These are phyloP conservation scores for Canis aureus DNA, from an alignment of 2,113 vertebrate species.

Conservation along the genomic window DNA sequence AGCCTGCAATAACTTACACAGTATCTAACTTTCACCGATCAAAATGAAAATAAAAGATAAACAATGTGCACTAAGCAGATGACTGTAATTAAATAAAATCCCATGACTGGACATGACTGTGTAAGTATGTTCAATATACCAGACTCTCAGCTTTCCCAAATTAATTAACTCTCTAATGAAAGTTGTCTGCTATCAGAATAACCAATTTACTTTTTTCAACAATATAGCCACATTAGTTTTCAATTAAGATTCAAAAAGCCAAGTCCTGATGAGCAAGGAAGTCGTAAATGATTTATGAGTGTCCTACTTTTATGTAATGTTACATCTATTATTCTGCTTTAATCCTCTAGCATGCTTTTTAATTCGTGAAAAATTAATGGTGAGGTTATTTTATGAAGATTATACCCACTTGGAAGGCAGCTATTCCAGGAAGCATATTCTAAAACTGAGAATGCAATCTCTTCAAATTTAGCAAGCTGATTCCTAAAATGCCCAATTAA, in stretches of 20 bases:
- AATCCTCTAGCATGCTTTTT: conserved; percentile 80
- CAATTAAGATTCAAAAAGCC: conserved; percentile 86
- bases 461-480: conserved; percentile 70
- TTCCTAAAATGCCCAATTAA: conserved; percentile 73
- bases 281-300: conserved; percentile 85
- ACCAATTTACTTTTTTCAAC: conserved; percentile 84
- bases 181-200: conserved; percentile 84
- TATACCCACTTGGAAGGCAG: conserved; percentile 76
- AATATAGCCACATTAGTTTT: conserved; percentile 80
- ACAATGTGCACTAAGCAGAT: conserved; percentile 65
- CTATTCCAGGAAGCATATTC: conserved; percentile 79
- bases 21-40: conserved; percentile 22
- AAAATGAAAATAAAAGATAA: conserved; percentile 74
- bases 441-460: conserved; percentile 74
- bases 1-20: conserved; percentile 34
- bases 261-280: conserved; percentile 80
- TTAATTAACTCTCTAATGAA: conserved; percentile 87
- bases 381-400: conserved; percentile 81
- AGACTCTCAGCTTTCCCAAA: conserved; percentile 77
- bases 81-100: conserved; percentile 78
- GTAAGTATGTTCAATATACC: conserved; percentile 77
- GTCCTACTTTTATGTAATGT: conserved; percentile 80
- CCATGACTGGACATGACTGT: conserved; percentile 67
- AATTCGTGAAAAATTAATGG: conserved; percentile 82
- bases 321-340: conserved; percentile 85